These are phyloP conservation scores for Ichneumoninae sp. DNA, from an alignment of 2,888 invertebrate species.

Conservation along the genomic window DNA sequence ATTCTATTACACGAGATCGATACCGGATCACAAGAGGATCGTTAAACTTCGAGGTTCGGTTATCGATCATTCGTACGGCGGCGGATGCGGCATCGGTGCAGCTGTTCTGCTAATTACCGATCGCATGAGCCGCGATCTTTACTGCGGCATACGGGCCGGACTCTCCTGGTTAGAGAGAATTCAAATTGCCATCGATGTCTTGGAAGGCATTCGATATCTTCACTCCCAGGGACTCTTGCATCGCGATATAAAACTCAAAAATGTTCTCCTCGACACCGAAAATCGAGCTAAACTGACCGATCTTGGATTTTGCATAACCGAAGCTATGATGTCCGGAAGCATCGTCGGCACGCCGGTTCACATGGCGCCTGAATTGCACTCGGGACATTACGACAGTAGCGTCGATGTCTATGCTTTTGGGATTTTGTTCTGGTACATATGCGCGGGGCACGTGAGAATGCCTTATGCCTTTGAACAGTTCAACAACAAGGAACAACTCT, in stretches of 20 bases:
- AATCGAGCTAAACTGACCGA: conserved; percentile 93
- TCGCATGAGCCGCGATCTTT: conserved; percentile 90
- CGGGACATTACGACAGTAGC: conserved; percentile 91
- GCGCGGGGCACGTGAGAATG: conserved; percentile 92
- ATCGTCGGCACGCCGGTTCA: conserved; percentile 95
- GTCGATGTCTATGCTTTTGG: conserved; percentile 97
- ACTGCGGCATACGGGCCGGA: conserved; percentile 90
- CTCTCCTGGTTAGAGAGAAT: conserved; percentile 88
- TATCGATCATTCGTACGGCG: conserved; percentile 91
- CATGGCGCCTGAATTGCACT: conserved; percentile 95
- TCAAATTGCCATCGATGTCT: conserved; percentile 92
- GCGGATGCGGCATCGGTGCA: conserved; percentile 85
- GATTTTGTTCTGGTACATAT: conserved; percentile 95
- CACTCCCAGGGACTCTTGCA: conserved; percentile 95
- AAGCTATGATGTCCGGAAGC: conserved; percentile 95
- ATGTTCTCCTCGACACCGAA: conserved; percentile 91
- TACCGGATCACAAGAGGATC: conserved; percentile 92
- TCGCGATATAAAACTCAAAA: conserved; percentile 95
- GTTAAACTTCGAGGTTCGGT: conserved; percentile 92
- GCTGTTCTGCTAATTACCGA: conserved; percentile 93
- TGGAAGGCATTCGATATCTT: conserved; percentile 94
- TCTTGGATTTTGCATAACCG: conserved; percentile 95
- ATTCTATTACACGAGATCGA: conserved; percentile 94
- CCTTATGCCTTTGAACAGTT: conserved; percentile 93
- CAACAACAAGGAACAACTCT: conserved; percentile 93